These are phyloP conservation scores for Cantharis rufa DNA, from an alignment of 2,888 invertebrate species.

Conservation along the genomic window DNA sequence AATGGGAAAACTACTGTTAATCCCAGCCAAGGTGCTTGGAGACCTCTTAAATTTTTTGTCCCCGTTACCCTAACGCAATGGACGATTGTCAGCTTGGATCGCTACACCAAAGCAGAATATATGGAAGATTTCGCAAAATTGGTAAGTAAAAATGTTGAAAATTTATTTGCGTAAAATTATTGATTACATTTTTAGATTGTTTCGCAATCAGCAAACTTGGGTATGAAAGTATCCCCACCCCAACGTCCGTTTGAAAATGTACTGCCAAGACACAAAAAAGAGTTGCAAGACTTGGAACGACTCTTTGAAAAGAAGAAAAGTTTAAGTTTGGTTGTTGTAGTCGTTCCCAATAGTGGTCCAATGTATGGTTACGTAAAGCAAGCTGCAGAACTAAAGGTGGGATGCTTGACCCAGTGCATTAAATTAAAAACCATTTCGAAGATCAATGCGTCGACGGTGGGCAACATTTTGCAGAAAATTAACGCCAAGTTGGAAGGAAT, in stretches of 20 bases:
- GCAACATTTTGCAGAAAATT: conserved; percentile 77
- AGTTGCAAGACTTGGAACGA: conserved; percentile 1
- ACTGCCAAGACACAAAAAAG: background rate
- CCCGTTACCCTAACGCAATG: conserved; percentile 52
- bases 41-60: conserved; percentile 48
- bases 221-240: conserved; percentile 37
- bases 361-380: conserved; percentile 38
- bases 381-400: conserved; percentile 68
- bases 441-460: conserved; percentile 60
- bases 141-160: conserved; percentile 41
- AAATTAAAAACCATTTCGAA: conserved; percentile 58
- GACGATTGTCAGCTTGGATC: conserved; percentile 57
- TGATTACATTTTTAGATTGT: conserved; percentile 14
- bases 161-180: background rate
- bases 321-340: conserved; percentile 63
- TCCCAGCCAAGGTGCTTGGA: conserved; percentile 57
- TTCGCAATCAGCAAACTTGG: conserved; percentile 29
- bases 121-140: conserved; percentile 8
- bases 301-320: conserved; percentile 34
- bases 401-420: conserved; percentile 76
- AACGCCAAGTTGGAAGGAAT: conserved; percentile 84
- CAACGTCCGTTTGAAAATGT: background rate
- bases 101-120: conserved; percentile 1
- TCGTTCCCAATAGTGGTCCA: conserved; percentile 56
- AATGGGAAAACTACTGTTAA: conserved; percentile 45